These are phyloP conservation scores for Parasteatoda lunata DNA, from an alignment of 2,888 invertebrate genomes.

Conservation along the genomic window DNA sequence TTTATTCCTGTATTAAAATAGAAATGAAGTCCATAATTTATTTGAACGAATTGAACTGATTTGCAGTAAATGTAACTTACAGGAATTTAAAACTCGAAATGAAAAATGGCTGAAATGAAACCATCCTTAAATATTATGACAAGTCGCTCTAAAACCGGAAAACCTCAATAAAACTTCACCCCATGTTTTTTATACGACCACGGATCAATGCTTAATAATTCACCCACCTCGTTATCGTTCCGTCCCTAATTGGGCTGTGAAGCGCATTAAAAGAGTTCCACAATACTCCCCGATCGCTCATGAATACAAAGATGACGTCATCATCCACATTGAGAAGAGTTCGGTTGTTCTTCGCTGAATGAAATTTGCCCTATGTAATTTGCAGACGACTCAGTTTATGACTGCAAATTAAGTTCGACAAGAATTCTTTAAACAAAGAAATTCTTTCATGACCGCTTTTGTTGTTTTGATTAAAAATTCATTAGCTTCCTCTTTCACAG, in stretches of 20 bases:
- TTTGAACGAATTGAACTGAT: no score
- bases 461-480: no score
- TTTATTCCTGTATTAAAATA: no score
- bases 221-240: neutral
- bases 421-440: neutral
- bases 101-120: conserved; percentile 13
- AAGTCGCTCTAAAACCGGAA: conserved; percentile 11
- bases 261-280: conserved; percentile 38
- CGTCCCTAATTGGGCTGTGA: conserved; percentile 31
- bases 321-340: neutral
- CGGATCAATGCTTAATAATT: conserved; percentile 44
- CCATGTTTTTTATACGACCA: conserved; percentile 1
- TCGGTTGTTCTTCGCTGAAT: conserved; percentile 9
- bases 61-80: no score
- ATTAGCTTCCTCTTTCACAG: no score
- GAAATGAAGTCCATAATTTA: no score
- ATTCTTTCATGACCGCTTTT: no score
- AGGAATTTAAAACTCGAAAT: neutral
- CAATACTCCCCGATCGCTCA: neutral
- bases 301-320: conserved; percentile 27
- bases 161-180: conserved; percentile 23
- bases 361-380: conserved; percentile 8
- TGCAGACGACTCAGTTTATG: conserved; percentile 4
- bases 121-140: conserved; percentile 11
- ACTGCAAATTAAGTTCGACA: neutral